These are phyloP conservation scores for Agelaius tricolor DNA, from an alignment of 2,113 vertebrate species.

Conservation along the genomic window DNA sequence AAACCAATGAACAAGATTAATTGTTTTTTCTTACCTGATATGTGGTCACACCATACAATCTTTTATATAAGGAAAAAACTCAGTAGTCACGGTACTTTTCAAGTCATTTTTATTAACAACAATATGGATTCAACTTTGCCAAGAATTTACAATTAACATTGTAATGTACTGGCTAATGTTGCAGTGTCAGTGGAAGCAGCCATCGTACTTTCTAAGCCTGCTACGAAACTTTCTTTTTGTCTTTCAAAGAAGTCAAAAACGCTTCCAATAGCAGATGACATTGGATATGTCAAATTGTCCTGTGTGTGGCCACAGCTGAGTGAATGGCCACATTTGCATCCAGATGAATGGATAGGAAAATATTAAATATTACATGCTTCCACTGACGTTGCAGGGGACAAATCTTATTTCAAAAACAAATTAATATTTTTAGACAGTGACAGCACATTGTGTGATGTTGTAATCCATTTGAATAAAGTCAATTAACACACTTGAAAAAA, in stretches of 20 bases:
- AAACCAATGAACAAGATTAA: neutral
- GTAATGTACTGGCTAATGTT: conserved; percentile 63
- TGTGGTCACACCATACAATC: neutral
- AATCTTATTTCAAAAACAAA: conserved; percentile 35
- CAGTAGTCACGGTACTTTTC: neutral
- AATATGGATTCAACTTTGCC: conserved; percentile 69
- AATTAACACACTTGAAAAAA: conserved; percentile 51
- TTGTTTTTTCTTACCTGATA: neutral
- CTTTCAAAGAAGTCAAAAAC: conserved; percentile 29
- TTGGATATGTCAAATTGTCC: neutral
- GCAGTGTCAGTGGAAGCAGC: conserved; percentile 63
- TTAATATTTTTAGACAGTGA: conserved; percentile 44
- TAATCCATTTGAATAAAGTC: conserved; percentile 49
- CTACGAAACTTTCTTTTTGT: neutral
- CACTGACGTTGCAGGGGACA: conserved; percentile 47
- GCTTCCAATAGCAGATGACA: conserved; percentile 1
- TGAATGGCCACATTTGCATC: neutral
- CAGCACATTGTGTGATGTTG: conserved; percentile 38
- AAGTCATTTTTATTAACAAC: conserved; percentile 73
- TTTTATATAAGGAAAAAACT: neutral
- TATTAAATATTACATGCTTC: conserved; percentile 33
- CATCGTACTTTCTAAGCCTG: neutral
- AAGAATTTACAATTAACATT: conserved; percentile 70
- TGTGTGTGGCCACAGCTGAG: neutral
- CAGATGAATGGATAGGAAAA: neutral